Evolutionary conservation across 2,113 vertebrate genomes (phyloP).

Genomic region (Taurulus bubalis): DNA sequence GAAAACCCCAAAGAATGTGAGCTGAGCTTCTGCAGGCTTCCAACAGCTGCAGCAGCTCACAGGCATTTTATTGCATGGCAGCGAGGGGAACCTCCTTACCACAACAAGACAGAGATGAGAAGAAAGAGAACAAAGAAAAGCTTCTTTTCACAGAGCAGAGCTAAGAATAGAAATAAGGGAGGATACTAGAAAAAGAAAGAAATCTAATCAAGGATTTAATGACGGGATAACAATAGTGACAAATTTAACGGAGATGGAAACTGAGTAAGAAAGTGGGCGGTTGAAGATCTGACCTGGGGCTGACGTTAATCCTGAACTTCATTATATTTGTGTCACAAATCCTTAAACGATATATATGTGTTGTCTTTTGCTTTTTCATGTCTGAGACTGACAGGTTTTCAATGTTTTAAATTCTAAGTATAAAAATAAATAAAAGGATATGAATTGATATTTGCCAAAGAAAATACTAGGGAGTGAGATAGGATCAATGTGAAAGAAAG

Average conservation of each 20-base stretch:
- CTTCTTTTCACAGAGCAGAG: background rate
- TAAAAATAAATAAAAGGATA: background rate
- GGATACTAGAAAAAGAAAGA: background rate
- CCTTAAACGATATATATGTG: background rate
- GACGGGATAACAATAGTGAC: conserved; percentile 27
- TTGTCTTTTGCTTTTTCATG: background rate
- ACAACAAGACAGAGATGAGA: conserved; percentile 63
- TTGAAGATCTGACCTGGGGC: background rate
- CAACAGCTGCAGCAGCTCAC: conserved; percentile 68
- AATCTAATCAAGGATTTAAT: conserved; percentile 1
- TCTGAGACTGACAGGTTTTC: background rate
- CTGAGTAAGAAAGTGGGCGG: background rate
- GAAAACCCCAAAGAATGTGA: conserved; percentile 68
- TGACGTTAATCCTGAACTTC: background rate
- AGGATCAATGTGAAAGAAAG: background rate
- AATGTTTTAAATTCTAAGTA: background rate
- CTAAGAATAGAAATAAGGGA: conserved; percentile 22
- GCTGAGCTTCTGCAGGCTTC: conserved; percentile 68
- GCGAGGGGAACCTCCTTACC: conserved; percentile 62
- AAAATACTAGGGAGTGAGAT: background rate
- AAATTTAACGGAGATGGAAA: background rate
- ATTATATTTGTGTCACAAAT: background rate
- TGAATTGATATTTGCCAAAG: background rate
- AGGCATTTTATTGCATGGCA: conserved; percentile 62
- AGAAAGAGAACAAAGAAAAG: conserved; percentile 45